phyloP scores from a whole-genome alignment of 2,888 invertebrate species.

The Saturnia pavonia region DNA sequence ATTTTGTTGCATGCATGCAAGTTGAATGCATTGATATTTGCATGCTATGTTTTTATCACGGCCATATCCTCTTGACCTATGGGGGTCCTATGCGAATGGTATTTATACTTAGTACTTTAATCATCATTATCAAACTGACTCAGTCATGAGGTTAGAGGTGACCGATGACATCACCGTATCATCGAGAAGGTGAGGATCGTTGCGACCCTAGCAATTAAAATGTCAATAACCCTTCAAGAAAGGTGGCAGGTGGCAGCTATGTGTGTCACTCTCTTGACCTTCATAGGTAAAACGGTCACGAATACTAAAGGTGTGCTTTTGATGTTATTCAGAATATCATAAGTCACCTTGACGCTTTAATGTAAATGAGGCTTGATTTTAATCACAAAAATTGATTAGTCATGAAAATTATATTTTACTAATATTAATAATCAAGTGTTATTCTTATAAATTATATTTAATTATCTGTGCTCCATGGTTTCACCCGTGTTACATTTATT shows the following conservation, averaged over 20 bases:
- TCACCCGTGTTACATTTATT: too few species aligned
- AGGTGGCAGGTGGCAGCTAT: constrained; percentile 2
- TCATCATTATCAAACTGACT: constrained; percentile 26
- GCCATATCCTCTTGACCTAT: background rate
- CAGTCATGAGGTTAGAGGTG: constrained; percentile 43
- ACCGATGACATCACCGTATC: constrained; percentile 17
- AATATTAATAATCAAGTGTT: background rate
- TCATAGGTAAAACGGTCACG: constrained; percentile 22
- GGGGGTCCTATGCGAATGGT: background rate
- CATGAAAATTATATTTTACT: background rate
- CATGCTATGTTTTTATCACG: background rate
- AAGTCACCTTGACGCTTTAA: constrained; percentile 14
- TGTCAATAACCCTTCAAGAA: constrained; percentile 36
- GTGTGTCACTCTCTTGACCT: constrained; percentile 25
- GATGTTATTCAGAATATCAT: constrained; percentile 12
- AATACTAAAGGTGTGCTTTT: constrained; percentile 20
- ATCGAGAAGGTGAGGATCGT: constrained; percentile 36
- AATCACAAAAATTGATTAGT: constrained; percentile 1
- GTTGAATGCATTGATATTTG: too few species aligned
- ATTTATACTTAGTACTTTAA: background rate
- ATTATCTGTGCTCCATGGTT: too few species aligned
- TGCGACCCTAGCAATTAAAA: constrained; percentile 42
- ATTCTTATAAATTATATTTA: background rate
- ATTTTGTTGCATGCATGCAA: too few species aligned
- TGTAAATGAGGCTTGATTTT: background rate